Evolutionary conservation across 2,113 vertebrate genomes (phyloP), one percentile per base, ranked within the genome.

Genomic region (Antechinus stuartii): DNA sequence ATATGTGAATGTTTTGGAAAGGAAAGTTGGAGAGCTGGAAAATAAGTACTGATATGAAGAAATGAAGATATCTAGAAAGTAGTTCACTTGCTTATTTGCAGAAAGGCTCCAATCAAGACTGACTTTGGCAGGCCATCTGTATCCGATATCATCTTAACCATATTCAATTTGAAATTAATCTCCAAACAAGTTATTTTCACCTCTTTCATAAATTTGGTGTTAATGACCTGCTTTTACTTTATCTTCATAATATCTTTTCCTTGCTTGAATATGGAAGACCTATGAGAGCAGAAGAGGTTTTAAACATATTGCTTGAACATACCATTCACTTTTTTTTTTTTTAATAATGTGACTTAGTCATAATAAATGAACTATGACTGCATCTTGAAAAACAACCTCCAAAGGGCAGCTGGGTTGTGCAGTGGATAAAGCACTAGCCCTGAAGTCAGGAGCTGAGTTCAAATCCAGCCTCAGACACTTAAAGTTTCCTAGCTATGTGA

Each of bases 101-200:
- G 35, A 61, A 35, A 90, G 35, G 8, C 27, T 57, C 91, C 9
- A 30, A 9, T 90, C 27, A 91, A 35, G 42, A 61, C 26, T 46
- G 52, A n/a, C 92, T 93, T 54, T 91, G 10, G 19, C 76, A 24
- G 42, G n/a, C 68, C 42, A 89, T 42, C 23, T 23, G 7, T 47
- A 26, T 56, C 19, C 55, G 91, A 76, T 54, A 95, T 30, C 53
- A 92, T 27, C 68, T 95, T 22, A 95, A 54, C 94, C 27, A n/a
- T 90, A 2, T 49, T 90, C 57, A 84, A 46, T 90, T 56, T 95
- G 47, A 92, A 35, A n/a, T 76, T 76, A 14, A 94, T 93, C 76
- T 84, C 54, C 49, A 92, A n/a, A 92, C 24, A 56, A 93, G 50
- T 92, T 94, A 47, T 47, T 93, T 92, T 25, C 46, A 93, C 23